These are phyloP conservation scores for Clavelina lepadiformis DNA, from an alignment of 23 tunicate species.

Conservation along the genomic window DNA sequence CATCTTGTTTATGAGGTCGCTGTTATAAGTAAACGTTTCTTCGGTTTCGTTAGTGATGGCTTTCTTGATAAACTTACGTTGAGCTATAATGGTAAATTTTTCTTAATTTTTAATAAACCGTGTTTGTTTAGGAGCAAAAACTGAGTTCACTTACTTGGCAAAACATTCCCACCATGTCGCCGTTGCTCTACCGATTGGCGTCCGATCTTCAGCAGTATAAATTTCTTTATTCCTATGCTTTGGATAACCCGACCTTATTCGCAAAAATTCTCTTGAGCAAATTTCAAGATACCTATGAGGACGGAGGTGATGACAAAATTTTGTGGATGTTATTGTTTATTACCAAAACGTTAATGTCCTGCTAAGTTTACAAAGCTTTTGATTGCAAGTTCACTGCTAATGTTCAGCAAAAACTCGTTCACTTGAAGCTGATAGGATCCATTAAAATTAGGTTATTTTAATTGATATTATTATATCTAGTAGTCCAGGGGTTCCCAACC, in stretches of 20 bases:
- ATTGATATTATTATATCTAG: too few relatives aligned
- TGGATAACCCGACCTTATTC: conserved; percentile 47
- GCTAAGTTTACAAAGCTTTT: too few relatives aligned
- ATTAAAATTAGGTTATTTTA: too few relatives aligned
- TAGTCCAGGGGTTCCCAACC: too few relatives aligned
- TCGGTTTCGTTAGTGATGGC: too few relatives aligned
- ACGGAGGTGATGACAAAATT: conserved; percentile 1
- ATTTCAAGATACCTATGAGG: neutral
- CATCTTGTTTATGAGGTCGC: conserved; percentile 88
- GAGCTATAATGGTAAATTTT: too few relatives aligned
- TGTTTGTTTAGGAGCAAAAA: conserved; percentile 84
- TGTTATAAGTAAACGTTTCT: neutral
- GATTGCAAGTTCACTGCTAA: too few relatives aligned
- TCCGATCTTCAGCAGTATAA: conserved; percentile 29
- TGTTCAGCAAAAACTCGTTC: too few relatives aligned
- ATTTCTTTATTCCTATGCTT: conserved; percentile 33
- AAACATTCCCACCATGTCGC: conserved; percentile 48
- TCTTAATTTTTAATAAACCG: too few relatives aligned
- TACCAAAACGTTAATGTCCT: too few relatives aligned
- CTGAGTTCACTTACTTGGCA: conserved; percentile 43
- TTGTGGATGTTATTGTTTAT: too few relatives aligned
- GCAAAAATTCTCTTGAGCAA: conserved; percentile 20
- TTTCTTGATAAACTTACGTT: neutral
- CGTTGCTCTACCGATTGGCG: conserved; percentile 64
- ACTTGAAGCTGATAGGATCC: too few relatives aligned